phyloP scores from a whole-genome alignment of 2,797 vertebrate species.

The Acrossocheilus fasciatus region DNA sequence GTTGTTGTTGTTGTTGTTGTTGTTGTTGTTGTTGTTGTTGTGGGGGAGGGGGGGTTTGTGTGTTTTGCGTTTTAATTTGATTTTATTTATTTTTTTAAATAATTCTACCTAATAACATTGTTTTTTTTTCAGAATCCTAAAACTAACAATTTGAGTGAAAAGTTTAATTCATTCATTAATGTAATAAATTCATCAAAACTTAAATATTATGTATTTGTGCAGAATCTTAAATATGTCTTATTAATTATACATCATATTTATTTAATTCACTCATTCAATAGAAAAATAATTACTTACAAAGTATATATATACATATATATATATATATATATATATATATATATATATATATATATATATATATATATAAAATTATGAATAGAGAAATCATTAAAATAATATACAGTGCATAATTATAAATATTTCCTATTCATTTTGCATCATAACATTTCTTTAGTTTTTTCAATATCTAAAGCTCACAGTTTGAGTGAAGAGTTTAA shows the following conservation, averaged over 20 bases:
- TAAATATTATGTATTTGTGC: background rate
- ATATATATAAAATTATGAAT: background rate
- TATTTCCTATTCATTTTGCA: background rate
- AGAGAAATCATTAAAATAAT: background rate
- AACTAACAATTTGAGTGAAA: background rate
- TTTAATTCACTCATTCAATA: too few relatives aligned
- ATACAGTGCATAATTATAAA: background rate
- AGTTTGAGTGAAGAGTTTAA: background rate
- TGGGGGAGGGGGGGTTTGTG: too few relatives aligned
- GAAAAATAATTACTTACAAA: too few relatives aligned
- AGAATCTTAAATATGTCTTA: background rate
- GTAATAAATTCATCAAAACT: background rate
- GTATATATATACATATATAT: background rate
- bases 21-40: too few relatives aligned
- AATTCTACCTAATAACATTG: too few relatives aligned
- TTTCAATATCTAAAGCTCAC: background rate
- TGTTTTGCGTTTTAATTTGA: too few relatives aligned
- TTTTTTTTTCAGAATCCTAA: too few relatives aligned
- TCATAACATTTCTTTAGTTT: background rate
- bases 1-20: too few relatives aligned
- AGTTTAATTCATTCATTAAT: background rate
- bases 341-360: too few relatives aligned
- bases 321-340: too few relatives aligned
- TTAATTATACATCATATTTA: background rate
- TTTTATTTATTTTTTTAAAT: too few relatives aligned